Base-by-base conservation (phyloP, 2,888 invertebrate species). In the Brachyopa scutellaris region DNA sequence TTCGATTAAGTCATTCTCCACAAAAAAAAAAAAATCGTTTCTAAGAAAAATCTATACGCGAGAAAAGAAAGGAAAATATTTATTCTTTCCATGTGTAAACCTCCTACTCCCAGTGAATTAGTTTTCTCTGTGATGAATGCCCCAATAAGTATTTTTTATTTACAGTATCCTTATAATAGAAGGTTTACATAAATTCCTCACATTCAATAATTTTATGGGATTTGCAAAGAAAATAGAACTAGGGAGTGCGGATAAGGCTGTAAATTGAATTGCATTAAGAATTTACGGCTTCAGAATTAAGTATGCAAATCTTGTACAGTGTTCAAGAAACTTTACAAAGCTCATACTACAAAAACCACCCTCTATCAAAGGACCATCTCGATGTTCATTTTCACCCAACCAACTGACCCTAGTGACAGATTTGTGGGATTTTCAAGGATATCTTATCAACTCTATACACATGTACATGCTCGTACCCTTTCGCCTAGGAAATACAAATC, bases 1-100 rank as follows among this genome's bases (percentile, higher is more conserved):
- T 80, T 69, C 74, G 79, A 80, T 80, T 80, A 80, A 80, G 79
- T 62, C 59, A 70, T 70, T 70, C 61, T 70, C 59, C 15, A 40
- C 40, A 70, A 38, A 36, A 61, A 70, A 70, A 26, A 5, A 26
- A 26, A 26, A 26, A 49, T 36, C 38, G 6, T 64, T 64, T 26
- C 26, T 26, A 11, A 61, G 31, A 70, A 73, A 45, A 53, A 45
- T 62, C 33, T 49, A 40, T 64, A 49, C 42, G 38, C 11, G 49
- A 29, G 36, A 23, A 19, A 49, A 19, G 51, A 72, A 33, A 31
- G 9, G 36, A 64, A 66, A 64, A 72, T 64, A 64, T 73, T 79
- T 53, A 17, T 79, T 61, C 17, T 38, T 29, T 53, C 38, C 26
- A 13, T 53, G 31, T 33, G 29, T 47, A 45, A 9, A 23, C 26